Evolutionary conservation across 2,888 invertebrate species (phyloP).

Genomic region (Ophion obscuratus): DNA sequence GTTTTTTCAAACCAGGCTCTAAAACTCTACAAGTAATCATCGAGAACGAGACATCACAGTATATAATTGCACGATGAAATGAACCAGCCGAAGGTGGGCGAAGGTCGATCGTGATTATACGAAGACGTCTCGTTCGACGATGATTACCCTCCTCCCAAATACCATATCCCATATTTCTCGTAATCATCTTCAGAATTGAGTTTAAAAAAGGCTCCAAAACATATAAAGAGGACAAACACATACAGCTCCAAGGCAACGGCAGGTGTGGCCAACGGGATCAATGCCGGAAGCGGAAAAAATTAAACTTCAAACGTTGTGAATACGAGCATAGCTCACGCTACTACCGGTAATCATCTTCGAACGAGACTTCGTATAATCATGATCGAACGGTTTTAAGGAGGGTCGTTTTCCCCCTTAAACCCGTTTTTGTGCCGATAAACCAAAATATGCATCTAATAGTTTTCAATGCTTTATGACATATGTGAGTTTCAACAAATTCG

Average conservation of each 20-base stretch:
- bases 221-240: background rate
- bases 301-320: slow-evolving; percentile 18
- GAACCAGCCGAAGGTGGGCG: background rate
- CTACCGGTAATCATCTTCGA: slow-evolving; percentile 41
- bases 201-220: slow-evolving; percentile 14
- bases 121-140: slow-evolving; percentile 39
- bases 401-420: too few relatives aligned
- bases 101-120: background rate
- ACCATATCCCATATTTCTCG: background rate
- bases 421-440: too few relatives aligned
- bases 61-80: background rate
- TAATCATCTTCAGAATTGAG: slow-evolving; percentile 15
- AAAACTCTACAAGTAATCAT: slow-evolving; percentile 37
- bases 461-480: too few relatives aligned
- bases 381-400: background rate
- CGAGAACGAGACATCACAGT: slow-evolving; percentile 32
- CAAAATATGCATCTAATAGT: too few relatives aligned
- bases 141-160: slow-evolving; percentile 33
- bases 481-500: too few relatives aligned
- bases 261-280: background rate
- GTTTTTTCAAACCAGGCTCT: background rate
- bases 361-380: slow-evolving; percentile 49
- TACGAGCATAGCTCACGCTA: slow-evolving; percentile 42
- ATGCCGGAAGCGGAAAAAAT: background rate
- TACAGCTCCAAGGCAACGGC: background rate